phyloP scores from a whole-genome alignment of 2,113 vertebrate species.

The Xiphorhynchus elegans region DNA sequence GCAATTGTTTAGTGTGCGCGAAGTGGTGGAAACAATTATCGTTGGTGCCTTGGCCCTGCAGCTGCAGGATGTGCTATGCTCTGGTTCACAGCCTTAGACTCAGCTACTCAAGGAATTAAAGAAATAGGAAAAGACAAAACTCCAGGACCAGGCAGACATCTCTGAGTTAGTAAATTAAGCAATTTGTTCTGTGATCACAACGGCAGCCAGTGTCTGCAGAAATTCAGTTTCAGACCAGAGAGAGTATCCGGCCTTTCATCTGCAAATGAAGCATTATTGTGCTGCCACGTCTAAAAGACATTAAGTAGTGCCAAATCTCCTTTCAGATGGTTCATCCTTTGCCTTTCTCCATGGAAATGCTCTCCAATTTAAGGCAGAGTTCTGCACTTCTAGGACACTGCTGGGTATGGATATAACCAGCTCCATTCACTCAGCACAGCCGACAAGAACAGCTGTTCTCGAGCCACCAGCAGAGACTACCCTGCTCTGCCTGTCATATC shows the following conservation, averaged over 20 bases:
- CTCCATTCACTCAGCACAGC: neutral
- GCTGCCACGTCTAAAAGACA: neutral
- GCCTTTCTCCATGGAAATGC: neutral
- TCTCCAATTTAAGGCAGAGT: neutral
- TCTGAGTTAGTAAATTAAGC: constrained; percentile 14
- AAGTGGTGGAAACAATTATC: neutral
- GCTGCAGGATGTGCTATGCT: neutral
- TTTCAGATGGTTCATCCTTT: neutral
- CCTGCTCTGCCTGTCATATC: neutral
- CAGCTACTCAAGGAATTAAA: neutral
- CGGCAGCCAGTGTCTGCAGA: neutral
- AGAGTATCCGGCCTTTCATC: neutral
- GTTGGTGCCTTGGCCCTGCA: neutral
- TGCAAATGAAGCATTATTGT: neutral
- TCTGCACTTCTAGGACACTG: neutral
- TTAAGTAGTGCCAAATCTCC: neutral
- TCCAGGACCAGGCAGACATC: neutral
- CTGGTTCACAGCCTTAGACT: neutral
- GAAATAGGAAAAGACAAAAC: neutral
- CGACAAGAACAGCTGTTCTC: rapidly evolving
- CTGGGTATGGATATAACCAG: neutral
- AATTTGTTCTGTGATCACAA: neutral
- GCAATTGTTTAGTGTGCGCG: neutral
- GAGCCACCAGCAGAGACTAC: neutral
- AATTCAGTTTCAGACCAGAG: neutral